These are phyloP conservation scores for Poeciliopsis paucimaculata DNA, from an alignment of 2,797 vertebrate genomes.

Conservation along the genomic window DNA sequence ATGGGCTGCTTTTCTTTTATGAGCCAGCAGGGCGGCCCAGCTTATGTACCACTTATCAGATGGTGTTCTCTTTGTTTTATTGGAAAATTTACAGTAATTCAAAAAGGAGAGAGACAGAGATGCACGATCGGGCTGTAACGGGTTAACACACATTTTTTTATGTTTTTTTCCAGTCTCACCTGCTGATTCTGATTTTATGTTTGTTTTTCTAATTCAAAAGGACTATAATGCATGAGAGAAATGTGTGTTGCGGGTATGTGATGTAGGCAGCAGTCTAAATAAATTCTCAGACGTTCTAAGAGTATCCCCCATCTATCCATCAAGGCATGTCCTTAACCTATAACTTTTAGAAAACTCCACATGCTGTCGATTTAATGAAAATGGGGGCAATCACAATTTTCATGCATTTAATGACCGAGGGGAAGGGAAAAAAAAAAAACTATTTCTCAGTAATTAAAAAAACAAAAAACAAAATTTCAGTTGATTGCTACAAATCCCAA, in stretches of 20 bases:
- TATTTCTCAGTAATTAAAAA: not conserved
- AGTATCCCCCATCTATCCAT: not conserved
- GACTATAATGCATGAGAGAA: not conserved
- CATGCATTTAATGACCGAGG: not conserved
- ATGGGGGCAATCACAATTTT: not conserved
- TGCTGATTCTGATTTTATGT: not conserved
- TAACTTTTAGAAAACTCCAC: not conserved
- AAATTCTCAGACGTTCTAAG: not conserved
- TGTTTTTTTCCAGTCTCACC: not conserved
- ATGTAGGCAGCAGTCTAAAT: not conserved
- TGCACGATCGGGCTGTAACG: not conserved
- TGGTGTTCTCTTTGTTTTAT: constrained; percentile 1
- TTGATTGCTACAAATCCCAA: not conserved
- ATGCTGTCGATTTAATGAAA: not conserved
- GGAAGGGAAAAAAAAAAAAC: not conserved
- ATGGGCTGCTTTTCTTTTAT: constrained; percentile 21
- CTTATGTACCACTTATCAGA: not conserved
- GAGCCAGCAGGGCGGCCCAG: constrained; percentile 33
- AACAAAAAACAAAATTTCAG: not conserved
- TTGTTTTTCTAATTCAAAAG: not conserved
- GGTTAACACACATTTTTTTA: not conserved
- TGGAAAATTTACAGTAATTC: constrained; percentile 19
- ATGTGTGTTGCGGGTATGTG: not conserved
- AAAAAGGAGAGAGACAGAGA: not conserved
- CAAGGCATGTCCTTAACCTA: not conserved